Conservation (phyloP, 2,113 vertebrate species). For the Drymodes brunneopygia region DNA sequence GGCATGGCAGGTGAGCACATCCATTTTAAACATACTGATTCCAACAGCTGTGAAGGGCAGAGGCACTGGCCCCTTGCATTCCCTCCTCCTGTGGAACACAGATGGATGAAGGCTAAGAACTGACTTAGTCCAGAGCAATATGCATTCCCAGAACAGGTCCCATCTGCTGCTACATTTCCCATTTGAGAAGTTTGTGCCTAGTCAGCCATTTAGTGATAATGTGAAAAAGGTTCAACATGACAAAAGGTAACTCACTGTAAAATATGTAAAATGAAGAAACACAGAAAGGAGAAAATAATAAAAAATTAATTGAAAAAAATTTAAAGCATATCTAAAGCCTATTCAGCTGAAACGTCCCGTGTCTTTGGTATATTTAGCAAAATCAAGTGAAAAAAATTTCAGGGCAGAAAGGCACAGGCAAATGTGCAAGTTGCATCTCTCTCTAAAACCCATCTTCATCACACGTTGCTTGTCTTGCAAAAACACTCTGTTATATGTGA, state of each 20-base stretch:
- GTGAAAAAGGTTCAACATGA: not conserved
- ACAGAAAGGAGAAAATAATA: not conserved
- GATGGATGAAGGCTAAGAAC: not conserved
- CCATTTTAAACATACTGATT: not conserved
- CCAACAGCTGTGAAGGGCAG: not conserved
- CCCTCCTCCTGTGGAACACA: rapidly evolving
- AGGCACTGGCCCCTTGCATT: not conserved
- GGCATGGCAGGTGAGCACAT: not conserved
- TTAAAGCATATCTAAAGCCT: not conserved
- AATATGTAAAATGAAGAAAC: not conserved
- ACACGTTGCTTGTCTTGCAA: not conserved
- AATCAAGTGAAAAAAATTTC: not conserved
- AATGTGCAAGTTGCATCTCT: not conserved
- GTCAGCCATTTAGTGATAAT: not conserved
- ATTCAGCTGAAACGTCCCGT: not conserved
- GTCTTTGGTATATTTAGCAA: not conserved
- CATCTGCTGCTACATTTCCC: not conserved
- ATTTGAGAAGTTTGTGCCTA: not conserved
- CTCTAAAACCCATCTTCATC: not conserved
- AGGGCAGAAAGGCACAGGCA: not conserved
- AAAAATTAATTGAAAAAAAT: not conserved
- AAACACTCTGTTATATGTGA: not conserved
- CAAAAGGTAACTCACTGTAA: not conserved
- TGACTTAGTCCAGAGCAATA: not conserved
- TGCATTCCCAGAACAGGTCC: not conserved